Percentiles rank a stretch among this genome's conserved stretches.
Conservation (phyloP, 2,888 invertebrate genomes). For the Drosophila atroscutellata region DNA sequence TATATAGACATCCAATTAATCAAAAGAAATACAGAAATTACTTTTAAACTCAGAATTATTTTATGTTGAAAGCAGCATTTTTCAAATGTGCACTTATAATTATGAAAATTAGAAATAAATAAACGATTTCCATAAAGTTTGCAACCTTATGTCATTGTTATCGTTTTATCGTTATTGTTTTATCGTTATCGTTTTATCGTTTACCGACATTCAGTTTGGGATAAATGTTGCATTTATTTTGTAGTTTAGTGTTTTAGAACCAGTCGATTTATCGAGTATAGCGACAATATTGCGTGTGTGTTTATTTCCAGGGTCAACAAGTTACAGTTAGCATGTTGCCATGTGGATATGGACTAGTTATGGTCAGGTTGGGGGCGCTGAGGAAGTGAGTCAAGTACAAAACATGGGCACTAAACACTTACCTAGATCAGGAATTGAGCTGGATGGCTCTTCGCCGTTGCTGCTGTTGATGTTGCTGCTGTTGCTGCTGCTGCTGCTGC, state of each 20-base stretch:
- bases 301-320: conserved; percentile 65
- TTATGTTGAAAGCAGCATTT: neutral
- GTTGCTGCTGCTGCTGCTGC: conserved; percentile 10
- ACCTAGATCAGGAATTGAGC: conserved; percentile 95
- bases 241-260: conserved; percentile 27
- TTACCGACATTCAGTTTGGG: neutral
- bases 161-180: too few species aligned
- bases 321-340: conserved; percentile 47
- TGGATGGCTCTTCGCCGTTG: conserved; percentile 90
- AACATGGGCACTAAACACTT: conserved; percentile 84
- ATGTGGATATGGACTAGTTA: neutral
- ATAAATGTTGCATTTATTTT: conserved; percentile 1
- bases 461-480: conserved; percentile 34
- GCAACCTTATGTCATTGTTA: accelerated
- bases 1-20: too few species aligned
- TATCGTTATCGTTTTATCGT: neutral
- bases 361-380: conserved; percentile 6
- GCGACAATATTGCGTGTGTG: conserved; percentile 10
- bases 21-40: neutral
- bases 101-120: neutral
- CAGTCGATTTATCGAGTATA: conserved; percentile 14
- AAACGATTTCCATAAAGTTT: neutral
- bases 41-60: neutral
- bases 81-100: neutral
- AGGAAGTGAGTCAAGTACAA: neutral